Evolutionary conservation across 2,888 invertebrate genomes (phyloP), one percentile per base, ranked within the genome.

Genomic region (Monoplex corrugatus): DNA sequence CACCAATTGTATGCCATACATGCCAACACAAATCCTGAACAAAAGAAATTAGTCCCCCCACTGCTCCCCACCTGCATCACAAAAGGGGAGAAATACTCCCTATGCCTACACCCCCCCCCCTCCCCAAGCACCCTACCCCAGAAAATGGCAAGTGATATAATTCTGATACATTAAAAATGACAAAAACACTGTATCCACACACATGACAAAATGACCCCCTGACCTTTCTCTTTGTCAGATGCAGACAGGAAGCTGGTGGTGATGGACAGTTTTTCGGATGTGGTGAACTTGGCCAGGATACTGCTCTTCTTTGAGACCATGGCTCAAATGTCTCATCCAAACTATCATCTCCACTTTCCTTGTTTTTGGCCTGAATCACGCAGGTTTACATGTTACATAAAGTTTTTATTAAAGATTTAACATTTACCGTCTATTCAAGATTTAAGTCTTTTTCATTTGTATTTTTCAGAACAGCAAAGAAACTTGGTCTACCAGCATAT

Each of bases 251-350:
- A 98, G 95, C 98, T 98, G 78, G 98, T 98, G 1, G 98, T 97
- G 92, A 99, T 98, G 0, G 98, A 98, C 45, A 99, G 96, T 95
- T 98, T 98, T 96, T 99, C 99, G 23, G 98, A 98, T 87, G 99
- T 99, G 57, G 98, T 99, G 94, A 98, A 99, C 96, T 98, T 98
- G 93, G 97, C 97, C 23, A 99, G 97, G 95, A 99, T 98, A n/a
- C 97, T 97, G 83, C 97, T 95, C 92, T 98, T 97, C 94, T 97
- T 97, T 0, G 97, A 96, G 97, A 97, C 99, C 99, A 99, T 28
- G 98, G 97, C 95, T 98, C 97, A 91, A 97, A 95, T 6, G 94
- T 93, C 10, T 94, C 95, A 92, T 94, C 94, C 72, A 94, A 87
- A 0, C 91, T 92, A 91, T 90, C 91, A 38, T 45, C 1, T 8